Base-by-base conservation (phyloP, 2,888 invertebrate species). In the Drosophila percnosoma region DNA sequence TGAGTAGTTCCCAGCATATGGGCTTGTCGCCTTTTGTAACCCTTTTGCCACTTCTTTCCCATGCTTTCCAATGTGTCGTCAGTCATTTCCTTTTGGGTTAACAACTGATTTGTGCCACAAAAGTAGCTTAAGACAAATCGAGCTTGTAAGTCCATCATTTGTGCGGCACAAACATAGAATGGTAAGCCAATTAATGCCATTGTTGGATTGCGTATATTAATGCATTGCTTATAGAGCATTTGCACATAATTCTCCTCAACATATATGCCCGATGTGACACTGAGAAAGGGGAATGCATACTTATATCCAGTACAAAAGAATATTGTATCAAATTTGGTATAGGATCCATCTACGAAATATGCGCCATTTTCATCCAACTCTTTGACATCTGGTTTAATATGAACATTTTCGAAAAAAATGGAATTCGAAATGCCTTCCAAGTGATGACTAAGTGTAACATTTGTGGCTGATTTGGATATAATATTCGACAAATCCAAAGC, bases 91-190 rank as follows among this genome's bases (percentile, higher is more conserved):
- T 94, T 93, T 49, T 92, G 92, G 0, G 93, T 89, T 0, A 97
- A 97, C 18, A 97, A 93, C 13, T 92, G 81, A 83, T 95, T 94
- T 18, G 94, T 92, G 0, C 95, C 96, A 61, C 94, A 94, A 92
- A 97, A 95, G 42, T 94, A 95, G 38, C 95, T 94, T 42, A 96
- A 91, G 83, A 95, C 95, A 91, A 96, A 96, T 29, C 95, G 94
- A 1, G 97, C 96, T 94, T 98, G 98, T 48, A 97, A 92, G 90
- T 98, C 97, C 91, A 97, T 97, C 94, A 97, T 95, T 68, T 97
- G 96, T 92, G 97, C 97, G 0, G 98, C 97, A 91, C 96, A 96
- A 2, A 97, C 96, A 79, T 95, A 96, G 92, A 95, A 97, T 0
- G 97, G 97, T 33, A 98, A 94, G 0, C 98, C 98, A 51, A 92